phyloP scores from a whole-genome alignment of 2,888 invertebrate genomes.

The Maniola hyperantus region DNA sequence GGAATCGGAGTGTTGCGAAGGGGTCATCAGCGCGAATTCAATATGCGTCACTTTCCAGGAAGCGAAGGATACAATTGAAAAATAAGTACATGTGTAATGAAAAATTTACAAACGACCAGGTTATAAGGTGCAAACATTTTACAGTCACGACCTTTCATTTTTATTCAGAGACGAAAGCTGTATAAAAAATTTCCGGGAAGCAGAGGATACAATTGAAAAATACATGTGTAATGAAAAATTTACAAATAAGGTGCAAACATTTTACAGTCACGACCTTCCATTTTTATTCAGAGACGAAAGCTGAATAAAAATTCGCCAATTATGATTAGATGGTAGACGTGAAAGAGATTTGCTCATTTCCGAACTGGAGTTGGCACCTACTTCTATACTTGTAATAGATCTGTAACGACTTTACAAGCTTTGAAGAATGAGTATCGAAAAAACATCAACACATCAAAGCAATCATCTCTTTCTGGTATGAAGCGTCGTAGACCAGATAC shows the following conservation, averaged over 20 bases:
- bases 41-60: constrained; percentile 67
- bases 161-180: neutral
- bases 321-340: neutral
- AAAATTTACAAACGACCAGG: constrained; percentile 1
- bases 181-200: constrained; percentile 49
- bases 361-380: neutral
- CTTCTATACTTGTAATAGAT: neutral
- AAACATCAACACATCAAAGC: no score
- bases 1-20: constrained; percentile 58
- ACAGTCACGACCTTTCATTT: neutral
- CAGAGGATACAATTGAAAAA: constrained; percentile 5
- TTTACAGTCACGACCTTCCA: neutral
- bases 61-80: constrained; percentile 16
- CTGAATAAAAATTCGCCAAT: neutral
- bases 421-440: no score
- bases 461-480: no score
- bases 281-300: neutral
- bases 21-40: constrained; percentile 63
- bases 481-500: no score
- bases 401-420: no score
- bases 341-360: neutral
- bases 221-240: neutral
- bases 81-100: neutral
- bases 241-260: neutral
- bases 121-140: neutral